These are phyloP conservation scores for Hydrophis major DNA, from an alignment of 2,797 vertebrate species.

Conservation along the genomic window DNA sequence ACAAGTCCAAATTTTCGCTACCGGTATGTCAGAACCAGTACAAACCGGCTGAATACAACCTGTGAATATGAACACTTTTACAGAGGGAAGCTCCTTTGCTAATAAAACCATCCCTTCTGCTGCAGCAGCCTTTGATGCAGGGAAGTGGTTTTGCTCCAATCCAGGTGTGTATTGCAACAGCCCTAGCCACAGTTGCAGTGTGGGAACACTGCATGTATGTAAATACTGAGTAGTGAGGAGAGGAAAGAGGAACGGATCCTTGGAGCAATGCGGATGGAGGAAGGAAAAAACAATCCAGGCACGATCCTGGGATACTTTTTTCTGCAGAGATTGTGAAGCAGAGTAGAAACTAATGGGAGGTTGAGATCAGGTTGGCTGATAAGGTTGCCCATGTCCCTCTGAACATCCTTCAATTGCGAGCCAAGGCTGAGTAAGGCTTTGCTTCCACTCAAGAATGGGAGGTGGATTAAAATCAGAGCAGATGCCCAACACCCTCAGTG, in stretches of 20 bases:
- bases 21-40: too few species aligned
- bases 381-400: not conserved
- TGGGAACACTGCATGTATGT: not conserved
- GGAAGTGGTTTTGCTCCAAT: not conserved
- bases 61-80: too few species aligned
- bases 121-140: not conserved
- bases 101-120: not conserved
- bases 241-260: not conserved
- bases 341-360: not conserved
- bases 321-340: not conserved
- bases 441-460: not conserved
- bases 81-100: not conserved
- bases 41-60: too few species aligned
- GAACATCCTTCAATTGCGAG: not conserved
- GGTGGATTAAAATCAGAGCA: not conserved
- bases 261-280: not conserved
- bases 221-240: not conserved
- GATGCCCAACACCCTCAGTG: not conserved
- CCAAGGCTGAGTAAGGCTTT: not conserved
- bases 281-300: not conserved
- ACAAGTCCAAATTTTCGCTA: too few species aligned
- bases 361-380: not conserved
- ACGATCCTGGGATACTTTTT: not conserved
- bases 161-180: not conserved
- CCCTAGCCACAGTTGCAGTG: not conserved